Base-by-base conservation (phyloP, 2,888 invertebrate genomes). In the Eledone cirrhosa region DNA sequence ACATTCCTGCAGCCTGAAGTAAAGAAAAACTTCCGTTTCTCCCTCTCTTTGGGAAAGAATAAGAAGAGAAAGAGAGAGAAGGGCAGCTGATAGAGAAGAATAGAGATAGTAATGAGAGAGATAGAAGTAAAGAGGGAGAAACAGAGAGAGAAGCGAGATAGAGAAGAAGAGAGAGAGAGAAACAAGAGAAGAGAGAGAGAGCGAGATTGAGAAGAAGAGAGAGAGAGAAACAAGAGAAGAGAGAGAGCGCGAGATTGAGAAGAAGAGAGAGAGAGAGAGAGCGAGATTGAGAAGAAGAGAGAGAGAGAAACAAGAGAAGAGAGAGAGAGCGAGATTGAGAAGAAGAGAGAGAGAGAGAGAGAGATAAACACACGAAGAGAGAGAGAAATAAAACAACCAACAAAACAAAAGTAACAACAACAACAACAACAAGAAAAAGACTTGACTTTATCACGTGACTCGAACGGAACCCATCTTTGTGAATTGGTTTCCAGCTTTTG, bases 401-500 rank as follows among this genome's bases (percentile, higher is more conserved):
- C 0, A 2, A 22, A 19, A 13, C 65, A 4, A 27, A 65, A 24
- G 14, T 65, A 24, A 65, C 3, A 4, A 19, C 14, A 22, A 22
- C 53, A 53, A 5, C n/a, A 22, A 19, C 5, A 4, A 22, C 53
- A 53, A 22, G n/a, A 53, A 53, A 2, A 53, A 22, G 13, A 67
- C 27, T 67, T 27, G 67, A 67, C 67, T 22, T 29, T 14, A 33
- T 74, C 76, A 76, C 76, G 76, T 76, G 76, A 76, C 48, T 76
- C 48, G 47, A 24, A 48, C 33, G 48, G 76, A 48, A 76, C 48
- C 76, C 76, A 48, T 76, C 76, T 76, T 76, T 76, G 48, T 24
- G 76, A 76, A 47, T 76, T 76, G 48, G 48, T 76, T 76, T 48
- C 76, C 48, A 76, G 76, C 47, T 76, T 76, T 76, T 76, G 48